These are phyloP conservation scores for Philantomba maxwellii DNA, from an alignment of 2,113 vertebrate genomes.

Conservation along the genomic window DNA sequence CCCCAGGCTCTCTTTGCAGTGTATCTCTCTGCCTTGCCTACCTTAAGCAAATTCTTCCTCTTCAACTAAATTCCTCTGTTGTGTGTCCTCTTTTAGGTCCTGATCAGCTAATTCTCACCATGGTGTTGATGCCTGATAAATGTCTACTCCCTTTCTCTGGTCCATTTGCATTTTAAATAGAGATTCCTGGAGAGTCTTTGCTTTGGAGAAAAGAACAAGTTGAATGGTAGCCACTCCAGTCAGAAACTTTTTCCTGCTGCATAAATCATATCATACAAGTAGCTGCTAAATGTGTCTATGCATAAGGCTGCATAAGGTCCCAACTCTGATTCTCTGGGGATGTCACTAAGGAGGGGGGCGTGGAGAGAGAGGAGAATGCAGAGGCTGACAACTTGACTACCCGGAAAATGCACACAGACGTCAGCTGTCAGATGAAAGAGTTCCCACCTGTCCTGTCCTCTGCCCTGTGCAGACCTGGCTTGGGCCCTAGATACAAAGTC, in stretches of 20 bases:
- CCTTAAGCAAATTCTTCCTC: neutral
- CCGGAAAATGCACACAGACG: neutral
- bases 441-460: neutral
- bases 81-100: neutral
- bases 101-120: slow-evolving; percentile 10
- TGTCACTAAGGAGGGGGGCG: neutral
- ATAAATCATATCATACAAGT: neutral
- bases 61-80: neutral
- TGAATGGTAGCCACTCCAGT: neutral
- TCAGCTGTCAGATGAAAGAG: neutral
- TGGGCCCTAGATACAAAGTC: slow-evolving; percentile 40
- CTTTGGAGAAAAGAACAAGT: neutral
- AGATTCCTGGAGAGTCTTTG: neutral
- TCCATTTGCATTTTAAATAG: slow-evolving; percentile 28
- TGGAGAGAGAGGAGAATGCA: neutral
- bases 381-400: neutral
- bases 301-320: neutral
- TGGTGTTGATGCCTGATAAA: slow-evolving; percentile 4
- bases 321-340: neutral
- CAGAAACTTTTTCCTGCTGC: neutral
- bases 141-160: neutral
- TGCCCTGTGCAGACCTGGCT: neutral
- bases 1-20: neutral
- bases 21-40: neutral
- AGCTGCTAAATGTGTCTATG: neutral